phyloP scores from a whole-genome alignment of 2,888 invertebrate genomes.

The Ethmia dodecea region DNA sequence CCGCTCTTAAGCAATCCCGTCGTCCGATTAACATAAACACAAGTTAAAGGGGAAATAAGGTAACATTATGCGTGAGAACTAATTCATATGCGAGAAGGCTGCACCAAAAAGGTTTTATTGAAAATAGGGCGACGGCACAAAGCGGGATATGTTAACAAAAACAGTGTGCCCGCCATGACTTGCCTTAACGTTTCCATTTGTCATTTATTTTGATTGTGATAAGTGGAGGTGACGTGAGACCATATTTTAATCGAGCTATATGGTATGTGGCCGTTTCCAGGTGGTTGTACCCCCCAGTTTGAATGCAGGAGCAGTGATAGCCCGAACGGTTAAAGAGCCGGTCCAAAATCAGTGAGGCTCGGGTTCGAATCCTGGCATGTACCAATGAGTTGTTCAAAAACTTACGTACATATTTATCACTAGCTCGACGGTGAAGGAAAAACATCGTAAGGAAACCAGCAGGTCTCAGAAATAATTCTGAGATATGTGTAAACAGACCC shows the following conservation, averaged over 20 bases:
- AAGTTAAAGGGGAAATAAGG: constrained; percentile 24
- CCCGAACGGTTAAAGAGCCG: no score
- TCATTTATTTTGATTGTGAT: constrained; percentile 79
- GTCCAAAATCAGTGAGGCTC: no score
- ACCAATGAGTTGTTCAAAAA: no score
- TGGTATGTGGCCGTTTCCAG: constrained; percentile 15
- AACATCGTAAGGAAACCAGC: no score
- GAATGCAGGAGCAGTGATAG: no score
- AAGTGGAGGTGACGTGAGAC: constrained; percentile 52
- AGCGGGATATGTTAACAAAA: constrained; percentile 55
- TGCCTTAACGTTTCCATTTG: constrained; percentile 74
- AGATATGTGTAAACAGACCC: no score
- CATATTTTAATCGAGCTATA: constrained; percentile 42
- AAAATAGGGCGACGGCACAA: constrained; percentile 61
- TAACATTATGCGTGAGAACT: constrained; percentile 72
- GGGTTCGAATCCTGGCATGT: no score
- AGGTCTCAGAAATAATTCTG: no score
- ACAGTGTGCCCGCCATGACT: constrained; percentile 54
- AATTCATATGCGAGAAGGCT: constrained; percentile 39
- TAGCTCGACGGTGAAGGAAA: no score
- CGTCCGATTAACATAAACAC: constrained; percentile 20
- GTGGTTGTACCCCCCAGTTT: constrained; percentile 9
- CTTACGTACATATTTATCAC: no score
- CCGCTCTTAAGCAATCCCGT: no score
- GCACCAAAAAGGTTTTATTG: constrained; percentile 65